Evolutionary conservation across 2,113 vertebrate genomes (phyloP).

Genomic region (Heterochromis multidens): DNA sequence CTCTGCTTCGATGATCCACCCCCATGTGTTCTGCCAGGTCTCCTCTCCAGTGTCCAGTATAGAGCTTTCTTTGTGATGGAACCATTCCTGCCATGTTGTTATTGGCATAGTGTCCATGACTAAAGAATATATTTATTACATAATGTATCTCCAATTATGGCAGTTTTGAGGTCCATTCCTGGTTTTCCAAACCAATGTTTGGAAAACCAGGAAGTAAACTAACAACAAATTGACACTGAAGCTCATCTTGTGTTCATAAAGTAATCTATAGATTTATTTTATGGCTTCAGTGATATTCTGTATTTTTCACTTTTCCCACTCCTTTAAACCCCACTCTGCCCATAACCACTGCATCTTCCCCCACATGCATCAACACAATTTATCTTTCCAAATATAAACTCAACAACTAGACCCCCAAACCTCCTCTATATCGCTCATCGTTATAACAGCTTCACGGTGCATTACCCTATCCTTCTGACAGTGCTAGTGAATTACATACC

Average conservation of each 20-base stretch:
- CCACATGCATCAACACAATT: background rate
- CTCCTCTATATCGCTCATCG: background rate
- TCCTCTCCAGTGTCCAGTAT: background rate
- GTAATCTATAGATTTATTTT: background rate
- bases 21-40: background rate
- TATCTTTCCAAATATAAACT: background rate
- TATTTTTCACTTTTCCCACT: background rate
- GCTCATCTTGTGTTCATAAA: too few species aligned
- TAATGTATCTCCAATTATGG: too few species aligned
- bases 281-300: background rate
- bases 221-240: background rate
- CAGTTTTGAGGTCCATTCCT: too few species aligned
- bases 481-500: background rate
- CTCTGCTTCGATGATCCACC: background rate
- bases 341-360: background rate
- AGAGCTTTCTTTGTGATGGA: background rate
- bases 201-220: background rate
- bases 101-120: too few species aligned
- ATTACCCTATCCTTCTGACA: background rate
- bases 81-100: too few species aligned
- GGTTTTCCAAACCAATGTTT: background rate
- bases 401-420: background rate
- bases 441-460: background rate
- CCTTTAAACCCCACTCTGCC: background rate
- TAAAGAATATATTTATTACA: too few species aligned